phyloP scores from a whole-genome alignment of 2,113 vertebrate genomes.

The Morphnarchus princeps region DNA sequence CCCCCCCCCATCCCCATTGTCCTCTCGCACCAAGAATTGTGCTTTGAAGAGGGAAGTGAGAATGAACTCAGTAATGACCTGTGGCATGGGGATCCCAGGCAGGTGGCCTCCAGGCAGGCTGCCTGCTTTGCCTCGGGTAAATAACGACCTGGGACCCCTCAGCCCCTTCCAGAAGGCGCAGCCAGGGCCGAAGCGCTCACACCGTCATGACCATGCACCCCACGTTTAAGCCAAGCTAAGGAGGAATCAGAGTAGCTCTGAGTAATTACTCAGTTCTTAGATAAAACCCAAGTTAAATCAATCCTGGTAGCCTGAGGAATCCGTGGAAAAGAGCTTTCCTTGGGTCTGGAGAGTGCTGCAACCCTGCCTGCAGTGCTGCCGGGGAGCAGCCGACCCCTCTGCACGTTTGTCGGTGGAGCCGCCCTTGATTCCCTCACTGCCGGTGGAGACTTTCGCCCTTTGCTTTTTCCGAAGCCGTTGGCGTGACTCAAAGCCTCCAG shows the following conservation, averaged over 20 bases:
- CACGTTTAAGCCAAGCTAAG: not conserved
- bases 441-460: not conserved
- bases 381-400: not conserved
- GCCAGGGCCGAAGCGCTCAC: fast-evolving
- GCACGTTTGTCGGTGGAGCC: fast-evolving
- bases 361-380: not conserved
- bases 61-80: not conserved
- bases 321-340: not conserved
- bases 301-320: not conserved
- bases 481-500: not conserved
- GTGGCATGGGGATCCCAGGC: fast-evolving
- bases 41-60: not conserved
- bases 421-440: fast-evolving
- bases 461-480: fast-evolving
- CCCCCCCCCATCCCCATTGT: not conserved
- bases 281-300: not conserved
- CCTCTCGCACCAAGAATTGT: not conserved
- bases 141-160: not conserved
- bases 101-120: not conserved
- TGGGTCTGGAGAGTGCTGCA: not conserved
- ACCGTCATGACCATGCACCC: too few relatives aligned
- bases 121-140: not conserved
- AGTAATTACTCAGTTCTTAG: not conserved
- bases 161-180: not conserved
- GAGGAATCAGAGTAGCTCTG: not conserved